Conservation (phyloP, 1,140 invertebrate genomes). For the Trichonephila clavipes region DNA sequence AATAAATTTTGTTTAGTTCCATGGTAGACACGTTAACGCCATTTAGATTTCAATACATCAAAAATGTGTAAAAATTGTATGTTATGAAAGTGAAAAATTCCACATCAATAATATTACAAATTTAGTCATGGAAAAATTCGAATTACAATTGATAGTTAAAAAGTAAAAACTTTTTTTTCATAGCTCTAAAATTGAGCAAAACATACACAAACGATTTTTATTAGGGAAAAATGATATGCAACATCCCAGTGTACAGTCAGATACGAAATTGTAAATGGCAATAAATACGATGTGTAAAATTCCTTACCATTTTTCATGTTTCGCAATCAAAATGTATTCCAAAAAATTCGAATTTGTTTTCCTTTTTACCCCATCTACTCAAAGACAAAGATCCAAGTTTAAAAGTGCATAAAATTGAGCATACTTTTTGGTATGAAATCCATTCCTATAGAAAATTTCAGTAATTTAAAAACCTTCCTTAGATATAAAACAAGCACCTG, state of each 20-base stretch:
- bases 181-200: background rate
- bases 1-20: too few relatives aligned
- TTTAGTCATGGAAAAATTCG: too few relatives aligned
- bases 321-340: conserved; percentile 2
- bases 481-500: background rate
- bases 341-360: background rate
- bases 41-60: background rate
- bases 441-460: background rate
- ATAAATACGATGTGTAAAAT: conserved; percentile 6
- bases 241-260: background rate
- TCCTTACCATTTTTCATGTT: background rate
- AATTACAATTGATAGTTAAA: background rate
- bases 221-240: background rate
- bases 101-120: too few relatives aligned
- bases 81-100: too few relatives aligned
- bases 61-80: background rate
- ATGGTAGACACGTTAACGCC: background rate
- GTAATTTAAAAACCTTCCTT: conserved; percentile 24
- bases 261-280: conserved; percentile 10
- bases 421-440: conserved; percentile 19
- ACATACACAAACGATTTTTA: background rate
- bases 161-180: background rate
- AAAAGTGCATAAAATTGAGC: conserved; percentile 31
- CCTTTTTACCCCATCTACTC: background rate
- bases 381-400: background rate